Evolutionary conservation across 2,797 vertebrate genomes (phyloP).

Genomic region (Sylvilagus floridanus): DNA sequence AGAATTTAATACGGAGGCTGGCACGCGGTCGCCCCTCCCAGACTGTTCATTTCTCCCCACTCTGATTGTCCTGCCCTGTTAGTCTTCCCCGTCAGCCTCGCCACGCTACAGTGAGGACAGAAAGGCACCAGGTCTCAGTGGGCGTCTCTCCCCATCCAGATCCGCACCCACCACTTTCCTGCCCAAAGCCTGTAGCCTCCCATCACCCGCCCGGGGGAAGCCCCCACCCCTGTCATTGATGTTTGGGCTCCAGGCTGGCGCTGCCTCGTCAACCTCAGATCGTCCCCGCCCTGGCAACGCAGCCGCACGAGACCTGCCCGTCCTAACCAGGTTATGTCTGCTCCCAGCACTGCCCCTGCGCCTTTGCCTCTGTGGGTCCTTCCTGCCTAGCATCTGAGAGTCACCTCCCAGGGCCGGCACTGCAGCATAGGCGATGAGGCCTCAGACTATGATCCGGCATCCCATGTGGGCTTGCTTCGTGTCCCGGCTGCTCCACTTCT

Average conservation of each 20-base stretch:
- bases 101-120: neutral
- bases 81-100: neutral
- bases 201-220: neutral
- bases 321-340: neutral
- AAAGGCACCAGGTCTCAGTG: neutral
- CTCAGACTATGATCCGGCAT: too few relatives aligned
- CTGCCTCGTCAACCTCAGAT: neutral
- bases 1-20: neutral
- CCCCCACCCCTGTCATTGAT: neutral
- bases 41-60: neutral
- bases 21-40: neutral
- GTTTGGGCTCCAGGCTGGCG: neutral
- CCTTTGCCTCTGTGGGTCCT: neutral
- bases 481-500: too few relatives aligned
- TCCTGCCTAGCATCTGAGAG: neutral
- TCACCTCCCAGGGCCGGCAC: too few relatives aligned
- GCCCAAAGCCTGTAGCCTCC: neutral
- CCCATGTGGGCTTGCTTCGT: too few relatives aligned
- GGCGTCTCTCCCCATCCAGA: neutral
- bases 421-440: too few relatives aligned
- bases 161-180: neutral
- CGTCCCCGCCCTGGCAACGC: neutral
- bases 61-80: neutral
- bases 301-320: neutral
- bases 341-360: neutral